Percentiles rank a stretch among this genome's conserved stretches.
Conservation (phyloP, 2,888 invertebrate species). For the Campoplex capitator region DNA sequence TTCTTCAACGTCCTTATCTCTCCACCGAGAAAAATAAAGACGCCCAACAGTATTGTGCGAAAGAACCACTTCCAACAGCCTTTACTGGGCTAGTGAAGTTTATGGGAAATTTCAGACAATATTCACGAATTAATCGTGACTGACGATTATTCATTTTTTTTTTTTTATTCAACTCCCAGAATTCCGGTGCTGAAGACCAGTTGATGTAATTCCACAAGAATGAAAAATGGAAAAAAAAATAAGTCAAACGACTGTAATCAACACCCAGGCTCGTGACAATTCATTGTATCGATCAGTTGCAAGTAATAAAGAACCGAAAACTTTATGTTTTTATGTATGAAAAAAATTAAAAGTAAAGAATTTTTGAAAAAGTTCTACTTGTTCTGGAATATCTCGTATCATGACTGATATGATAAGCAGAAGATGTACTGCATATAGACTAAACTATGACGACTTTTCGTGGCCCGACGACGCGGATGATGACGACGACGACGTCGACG, state of each 20-base stretch:
- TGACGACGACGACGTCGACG: conserved; percentile 67
- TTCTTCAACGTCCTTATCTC: conserved; percentile 60
- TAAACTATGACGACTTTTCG: conserved; percentile 36
- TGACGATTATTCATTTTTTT: background rate
- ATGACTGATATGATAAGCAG: conserved; percentile 7
- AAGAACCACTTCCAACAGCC: conserved; percentile 70
- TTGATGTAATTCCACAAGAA: background rate
- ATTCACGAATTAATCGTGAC: background rate
- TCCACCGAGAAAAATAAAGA: conserved; percentile 47
- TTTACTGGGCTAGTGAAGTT: conserved; percentile 28
- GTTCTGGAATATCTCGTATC: background rate
- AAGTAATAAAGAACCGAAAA: background rate
- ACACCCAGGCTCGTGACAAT: background rate
- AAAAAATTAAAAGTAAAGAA: background rate
- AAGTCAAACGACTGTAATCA: background rate
- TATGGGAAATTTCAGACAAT: conserved; percentile 4
- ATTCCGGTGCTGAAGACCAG: background rate
- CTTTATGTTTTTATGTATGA: background rate
- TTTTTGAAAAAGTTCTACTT: background rate
- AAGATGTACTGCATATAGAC: conserved; percentile 7
- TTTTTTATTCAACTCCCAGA: background rate
- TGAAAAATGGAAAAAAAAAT: background rate
- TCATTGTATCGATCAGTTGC: background rate
- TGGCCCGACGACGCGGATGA: conserved; percentile 24
- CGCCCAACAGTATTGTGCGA: conserved; percentile 76